Conservation (phyloP, 2,797 vertebrate species). For the Crenuchus spilurus region DNA sequence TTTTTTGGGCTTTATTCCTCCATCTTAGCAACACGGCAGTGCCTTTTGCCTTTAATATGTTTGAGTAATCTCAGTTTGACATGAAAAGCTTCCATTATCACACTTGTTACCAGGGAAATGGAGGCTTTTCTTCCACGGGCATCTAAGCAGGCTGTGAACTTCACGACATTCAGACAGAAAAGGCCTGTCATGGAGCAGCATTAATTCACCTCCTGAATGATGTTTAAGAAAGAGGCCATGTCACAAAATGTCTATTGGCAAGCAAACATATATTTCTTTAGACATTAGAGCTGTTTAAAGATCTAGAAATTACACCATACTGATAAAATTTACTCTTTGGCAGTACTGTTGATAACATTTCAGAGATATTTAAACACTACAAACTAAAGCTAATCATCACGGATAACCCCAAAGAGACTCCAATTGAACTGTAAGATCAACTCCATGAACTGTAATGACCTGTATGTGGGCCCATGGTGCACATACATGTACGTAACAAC, state of each 20-base stretch:
- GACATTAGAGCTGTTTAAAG: neutral
- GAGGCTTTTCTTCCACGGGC: constrained; percentile 44
- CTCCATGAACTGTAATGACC: too few relatives aligned
- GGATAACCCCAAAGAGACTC: too few relatives aligned
- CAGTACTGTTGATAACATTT: neutral
- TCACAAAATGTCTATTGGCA: neutral
- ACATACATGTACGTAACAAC: neutral
- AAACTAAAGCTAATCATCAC: too few relatives aligned
- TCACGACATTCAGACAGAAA: constrained; percentile 52
- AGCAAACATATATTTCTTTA: neutral
- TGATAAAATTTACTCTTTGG: neutral
- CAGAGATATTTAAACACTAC: too few relatives aligned
- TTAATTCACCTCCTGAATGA: neutral
- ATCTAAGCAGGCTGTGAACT: constrained; percentile 49
- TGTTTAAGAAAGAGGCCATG: neutral
- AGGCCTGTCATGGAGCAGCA: neutral
- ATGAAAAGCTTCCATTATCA: constrained; percentile 24
- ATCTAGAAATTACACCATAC: neutral
- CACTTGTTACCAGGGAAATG: constrained; percentile 74
- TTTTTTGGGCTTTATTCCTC: neutral
- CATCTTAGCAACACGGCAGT: constrained; percentile 26
- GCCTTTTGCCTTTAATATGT: constrained; percentile 26
- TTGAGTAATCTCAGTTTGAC: constrained; percentile 55
- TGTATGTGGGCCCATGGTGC: too few relatives aligned
- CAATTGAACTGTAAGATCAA: too few relatives aligned